Base-by-base conservation (phyloP, 2,888 invertebrate genomes). In the Phragmatobia fuliginosa region DNA sequence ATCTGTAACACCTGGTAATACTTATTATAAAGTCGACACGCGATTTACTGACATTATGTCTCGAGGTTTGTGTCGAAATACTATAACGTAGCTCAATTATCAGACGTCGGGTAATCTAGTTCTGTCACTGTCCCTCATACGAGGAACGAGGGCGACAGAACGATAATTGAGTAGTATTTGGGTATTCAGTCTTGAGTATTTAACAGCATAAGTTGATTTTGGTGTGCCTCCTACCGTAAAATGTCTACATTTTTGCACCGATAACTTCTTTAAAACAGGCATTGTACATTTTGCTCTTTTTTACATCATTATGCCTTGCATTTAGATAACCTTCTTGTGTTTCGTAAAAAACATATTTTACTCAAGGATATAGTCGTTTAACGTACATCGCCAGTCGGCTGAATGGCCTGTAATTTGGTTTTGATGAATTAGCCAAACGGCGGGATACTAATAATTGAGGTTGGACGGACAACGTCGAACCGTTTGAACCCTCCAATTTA, bases 401-500 rank as follows among this genome's bases (percentile, higher is more conserved):
- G 80, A 79, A 81, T 74, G 84, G 82, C 83, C 88, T 92, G 87
- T 92, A 92, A 93, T 93, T 92, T 92, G 80, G 83, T 88, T 88
- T 88, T 91, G 93, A 92, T 92, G 87, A 90, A 92, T 93, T 91
- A 92, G 86, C 88, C 83, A 85, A 90, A 89, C 83, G 86, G 82
- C 84, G 84, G 87, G 87, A 88, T 87, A 88, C 85, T 86, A 88
- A 89, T 89, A 87, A 90, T 88, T 85, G 88, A 83, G 85, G 83
- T 80, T 81, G 84, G 81, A 80, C 84, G 77, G 82, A 83, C 84
- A 81, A 77, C 81, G 77, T 79, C 71, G 76, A 80, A 83, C 81
- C 80, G 81, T 85, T 85, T 82, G 81, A 84, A 81, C 85, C 87
- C 83, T 85, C 81, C 81, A 88, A 90, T 90, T 90, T 89, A 82